Base-by-base conservation (phyloP, 2,888 invertebrate genomes). In the Caenorhabditis wallacei region DNA sequence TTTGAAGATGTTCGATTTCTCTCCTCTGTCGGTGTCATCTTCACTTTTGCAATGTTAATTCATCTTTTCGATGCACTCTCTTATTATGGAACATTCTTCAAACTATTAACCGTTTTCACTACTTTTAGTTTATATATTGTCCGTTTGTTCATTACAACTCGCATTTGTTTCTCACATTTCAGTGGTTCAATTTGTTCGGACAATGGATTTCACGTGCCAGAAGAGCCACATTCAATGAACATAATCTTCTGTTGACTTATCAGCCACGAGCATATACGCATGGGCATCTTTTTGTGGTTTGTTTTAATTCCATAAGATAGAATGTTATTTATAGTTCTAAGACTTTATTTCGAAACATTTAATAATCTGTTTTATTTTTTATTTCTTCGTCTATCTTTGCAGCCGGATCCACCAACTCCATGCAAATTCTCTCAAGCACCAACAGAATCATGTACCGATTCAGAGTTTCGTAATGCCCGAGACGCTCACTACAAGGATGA, bases 181-280 rank as follows among this genome's bases (percentile, higher is more conserved):
- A 89, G 89, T 90, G 90, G 90, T 80, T 81, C 43, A 51, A 54
- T 2, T 26, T 88, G 7, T 84, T 87, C 64, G 84, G 84, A 8
- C 71, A 72, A 43, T 85, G 76, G 59, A 74, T 90, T 20, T 84
- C 89, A 2, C 84, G 89, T 2, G 61, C 79, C 13, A 64, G 80
- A 13, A 84, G 88, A 53, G 88, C 89, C 30, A 84, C 78, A 48
- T 90, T 90, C 84, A 87, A 90, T 74, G 87, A 85, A 56, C 74
- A 80, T 3, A 88, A 88, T 59, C 80, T 88, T 1, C 71, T 88
- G 69, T 43, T 85, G 22, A 87, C 88, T 5, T 88, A 88, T 54
- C 86, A 88, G 40, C 84, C 88, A 24, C 59, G 88, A 26, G 86
- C 85, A 0, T 69, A 84, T 35, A 86, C 85, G 0, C 74, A 79